A percentile compares a stretch with the other conserved stretches of the same genome.
Conservation (phyloP, 2,888 invertebrate species). For the Ormyrus rosae region DNA sequence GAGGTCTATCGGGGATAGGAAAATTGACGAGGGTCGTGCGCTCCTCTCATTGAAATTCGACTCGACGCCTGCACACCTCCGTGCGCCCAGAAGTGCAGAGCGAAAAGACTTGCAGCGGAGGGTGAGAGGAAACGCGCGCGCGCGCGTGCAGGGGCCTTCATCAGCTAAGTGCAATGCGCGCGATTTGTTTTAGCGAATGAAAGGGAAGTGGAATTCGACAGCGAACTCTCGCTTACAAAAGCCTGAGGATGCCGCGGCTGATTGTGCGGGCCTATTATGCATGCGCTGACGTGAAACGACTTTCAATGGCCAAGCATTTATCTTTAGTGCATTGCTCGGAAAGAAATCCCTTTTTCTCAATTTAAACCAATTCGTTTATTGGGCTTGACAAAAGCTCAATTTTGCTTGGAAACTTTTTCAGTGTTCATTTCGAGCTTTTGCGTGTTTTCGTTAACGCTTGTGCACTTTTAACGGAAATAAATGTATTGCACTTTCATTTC, state of each 20-base stretch:
- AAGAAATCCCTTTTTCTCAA: neutral
- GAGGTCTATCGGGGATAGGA: slow-evolving; percentile 10
- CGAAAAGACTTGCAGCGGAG: neutral
- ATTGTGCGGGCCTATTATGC: slow-evolving; percentile 14
- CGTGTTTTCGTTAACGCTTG: neutral
- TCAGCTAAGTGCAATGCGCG: slow-evolving; percentile 55
- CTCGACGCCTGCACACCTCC: slow-evolving; percentile 17
- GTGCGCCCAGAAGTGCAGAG: neutral
- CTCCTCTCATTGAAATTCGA: slow-evolving; percentile 48
- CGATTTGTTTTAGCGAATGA: slow-evolving; percentile 54
- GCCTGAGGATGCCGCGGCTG: neutral
- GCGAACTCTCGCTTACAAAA: slow-evolving; percentile 28
- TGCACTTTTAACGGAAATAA: neutral
- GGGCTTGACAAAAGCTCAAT: too few relatives aligned
- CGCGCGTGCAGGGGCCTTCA: slow-evolving; percentile 36
- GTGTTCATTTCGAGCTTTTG: neutral
- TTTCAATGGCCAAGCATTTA: slow-evolving; percentile 6
- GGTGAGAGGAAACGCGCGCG: slow-evolving; percentile 2
- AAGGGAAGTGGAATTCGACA: slow-evolving; percentile 35
- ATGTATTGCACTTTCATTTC: too few relatives aligned
- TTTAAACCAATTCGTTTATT: too few relatives aligned
- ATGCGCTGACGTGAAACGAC: slow-evolving; percentile 10
- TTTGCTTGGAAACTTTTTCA: too few relatives aligned
- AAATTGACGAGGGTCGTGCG: slow-evolving; percentile 38
- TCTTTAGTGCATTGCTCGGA: neutral